Evolutionary conservation across 1,140 invertebrate genomes (phyloP).

Genomic region (Drosophila simulans): DNA sequence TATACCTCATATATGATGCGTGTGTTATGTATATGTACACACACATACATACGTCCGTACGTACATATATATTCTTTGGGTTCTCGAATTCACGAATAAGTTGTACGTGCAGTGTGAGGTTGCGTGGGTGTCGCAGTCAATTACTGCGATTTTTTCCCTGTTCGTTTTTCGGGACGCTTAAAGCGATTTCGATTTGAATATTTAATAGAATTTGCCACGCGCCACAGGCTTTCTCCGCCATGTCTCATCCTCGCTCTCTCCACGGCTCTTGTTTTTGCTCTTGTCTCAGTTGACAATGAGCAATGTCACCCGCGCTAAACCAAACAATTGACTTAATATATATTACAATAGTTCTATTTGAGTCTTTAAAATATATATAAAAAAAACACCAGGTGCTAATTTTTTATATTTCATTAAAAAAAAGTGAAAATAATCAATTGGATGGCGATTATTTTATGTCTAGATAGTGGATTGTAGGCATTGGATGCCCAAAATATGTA

Average conservation of each 20-base stretch:
- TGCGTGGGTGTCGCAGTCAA: slow-evolving; percentile 30
- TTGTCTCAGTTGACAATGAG: slow-evolving; percentile 12
- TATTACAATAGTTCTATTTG: too few species aligned
- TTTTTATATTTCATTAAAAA: too few species aligned
- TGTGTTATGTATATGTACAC: not conserved
- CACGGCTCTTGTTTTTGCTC: slow-evolving; percentile 19
- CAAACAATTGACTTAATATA: slow-evolving; percentile 1
- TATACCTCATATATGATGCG: not conserved
- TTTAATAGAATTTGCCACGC: slow-evolving; percentile 70
- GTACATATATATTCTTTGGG: not conserved
- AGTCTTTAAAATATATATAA: too few species aligned
- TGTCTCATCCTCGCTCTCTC: slow-evolving; percentile 5
- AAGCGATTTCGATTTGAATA: slow-evolving; percentile 65
- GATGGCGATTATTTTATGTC: too few species aligned
- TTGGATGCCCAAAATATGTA: too few species aligned
- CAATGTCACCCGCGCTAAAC: slow-evolving; percentile 23
- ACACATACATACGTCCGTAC: too few species aligned
- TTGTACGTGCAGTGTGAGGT: slow-evolving; percentile 24
- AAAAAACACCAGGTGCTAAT: too few species aligned
- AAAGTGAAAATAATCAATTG: too few species aligned
- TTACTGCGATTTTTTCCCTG: slow-evolving; percentile 57
- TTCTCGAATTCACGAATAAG: slow-evolving; percentile 2
- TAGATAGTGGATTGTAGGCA: too few species aligned
- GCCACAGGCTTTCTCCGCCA: slow-evolving; percentile 25
- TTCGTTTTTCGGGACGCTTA: slow-evolving; percentile 22